phyloP scores from a whole-genome alignment of 2,797 vertebrate genomes.

The Acanthiza pusilla region DNA sequence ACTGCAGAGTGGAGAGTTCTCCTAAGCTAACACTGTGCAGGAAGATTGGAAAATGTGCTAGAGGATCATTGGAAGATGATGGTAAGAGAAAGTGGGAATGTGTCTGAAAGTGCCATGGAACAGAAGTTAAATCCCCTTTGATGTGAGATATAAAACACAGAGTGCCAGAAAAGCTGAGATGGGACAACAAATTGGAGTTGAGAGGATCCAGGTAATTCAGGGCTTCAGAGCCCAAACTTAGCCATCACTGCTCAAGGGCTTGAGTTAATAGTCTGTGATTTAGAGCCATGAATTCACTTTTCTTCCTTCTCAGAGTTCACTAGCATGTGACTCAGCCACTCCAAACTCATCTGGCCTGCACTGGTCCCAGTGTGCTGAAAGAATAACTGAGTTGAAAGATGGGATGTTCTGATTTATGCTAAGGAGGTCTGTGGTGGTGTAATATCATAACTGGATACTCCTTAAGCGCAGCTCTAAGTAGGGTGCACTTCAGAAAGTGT shows the following conservation, averaged over 20 bases:
- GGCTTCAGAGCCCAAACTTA: neutral
- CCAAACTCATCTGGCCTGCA: neutral
- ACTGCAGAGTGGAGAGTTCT: neutral
- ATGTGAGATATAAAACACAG: neutral
- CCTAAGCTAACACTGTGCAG: neutral
- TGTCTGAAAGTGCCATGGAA: neutral
- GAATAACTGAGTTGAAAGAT: neutral
- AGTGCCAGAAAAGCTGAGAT: neutral
- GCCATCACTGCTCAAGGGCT: neutral
- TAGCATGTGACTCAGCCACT: neutral
- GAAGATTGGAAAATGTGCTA: neutral
- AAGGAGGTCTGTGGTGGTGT: neutral
- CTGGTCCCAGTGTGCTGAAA: neutral
- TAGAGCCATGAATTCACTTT: neutral
- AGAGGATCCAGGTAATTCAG: neutral
- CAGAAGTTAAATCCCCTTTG: neutral
- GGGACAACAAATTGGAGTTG: neutral
- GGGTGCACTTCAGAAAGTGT: neutral
- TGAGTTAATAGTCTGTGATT: neutral
- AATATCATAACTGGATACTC: neutral
- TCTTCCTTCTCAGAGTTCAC: neutral
- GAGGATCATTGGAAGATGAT: neutral
- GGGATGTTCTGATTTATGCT: conserved; percentile 1
- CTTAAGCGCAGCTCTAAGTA: conserved; percentile 11
- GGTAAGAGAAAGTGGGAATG: neutral